Base-by-base conservation (phyloP, 2,888 invertebrate species). In the Chelonus formosanus region DNA sequence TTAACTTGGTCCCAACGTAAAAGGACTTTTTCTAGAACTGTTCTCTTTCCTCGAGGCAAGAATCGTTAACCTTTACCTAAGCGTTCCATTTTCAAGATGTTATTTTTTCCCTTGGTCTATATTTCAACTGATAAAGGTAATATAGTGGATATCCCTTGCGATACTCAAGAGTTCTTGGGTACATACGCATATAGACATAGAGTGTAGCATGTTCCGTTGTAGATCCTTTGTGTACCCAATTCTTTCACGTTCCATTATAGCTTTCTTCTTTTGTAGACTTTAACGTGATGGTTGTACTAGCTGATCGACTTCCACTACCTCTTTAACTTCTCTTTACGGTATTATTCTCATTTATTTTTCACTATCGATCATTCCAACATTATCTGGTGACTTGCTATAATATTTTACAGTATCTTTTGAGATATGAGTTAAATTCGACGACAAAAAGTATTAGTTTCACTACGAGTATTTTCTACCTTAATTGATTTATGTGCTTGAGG, bases 71-170 rank as follows among this genome's bases (percentile, higher is more conserved):
- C 65, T 31, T 36, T 54, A 34, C 35, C 52, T 53, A 47, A 54
- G 62, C 52, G 57, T 63, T 63, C 40, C 47, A 63, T 57, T 57
- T 50, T 57, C 63, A 57, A 8, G 57, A 64, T 44, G 10, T 64
- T 64, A 31, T 32, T 32, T 40, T 53, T 53, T 61, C 40, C 44
- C 31, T 44, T 4, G 48, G 58, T 64, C 54, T 60, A 69, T 67
- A 60, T 66, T 59, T 58, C 64, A 54, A 36, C 47, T 64, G 72
- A 72, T 72, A 72, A 68, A 64, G 66, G 60, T 69, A 63, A 62
- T 47, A 60, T 34, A 65, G 60, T 63, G 59, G 65, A 54, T 56
- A 60, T 8, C 52, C 40, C 36, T 48, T 34, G 53, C 52, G 64
- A 64, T 64, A 64, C 52, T 64, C 35, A 5, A 50, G 61, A 65